These are phyloP conservation scores for Muricea muricata DNA, from an alignment of 92 coral and sea anemone species.

Conservation along the genomic window DNA sequence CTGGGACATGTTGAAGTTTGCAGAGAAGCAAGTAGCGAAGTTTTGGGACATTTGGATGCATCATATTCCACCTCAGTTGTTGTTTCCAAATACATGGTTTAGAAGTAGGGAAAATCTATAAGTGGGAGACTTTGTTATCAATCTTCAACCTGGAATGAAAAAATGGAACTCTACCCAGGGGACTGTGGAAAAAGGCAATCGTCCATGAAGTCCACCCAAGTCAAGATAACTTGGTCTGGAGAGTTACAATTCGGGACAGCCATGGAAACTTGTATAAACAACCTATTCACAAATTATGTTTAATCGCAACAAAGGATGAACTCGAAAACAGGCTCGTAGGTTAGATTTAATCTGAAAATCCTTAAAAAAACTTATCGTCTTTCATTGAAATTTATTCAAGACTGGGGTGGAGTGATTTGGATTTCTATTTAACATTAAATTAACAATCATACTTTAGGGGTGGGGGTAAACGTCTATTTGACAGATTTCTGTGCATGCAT, in stretches of 20 bases:
- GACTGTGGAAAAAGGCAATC: slow-evolving; percentile 67
- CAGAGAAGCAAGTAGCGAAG: slow-evolving; percentile 24
- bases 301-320: background rate
- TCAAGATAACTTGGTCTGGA: slow-evolving; percentile 44
- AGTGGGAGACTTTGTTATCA: slow-evolving; percentile 40
- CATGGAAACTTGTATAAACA: background rate
- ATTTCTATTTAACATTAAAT: too few relatives aligned
- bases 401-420: background rate
- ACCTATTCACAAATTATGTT: background rate
- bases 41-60: slow-evolving; percentile 40
- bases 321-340: background rate
- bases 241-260: slow-evolving; percentile 38
- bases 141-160: background rate
- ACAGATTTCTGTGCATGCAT: too few relatives aligned
- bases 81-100: slow-evolving; percentile 36
- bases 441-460: background rate
- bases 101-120: slow-evolving; percentile 24
- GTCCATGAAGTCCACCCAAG: slow-evolving; percentile 58
- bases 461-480: background rate
- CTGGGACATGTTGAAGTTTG: slow-evolving; percentile 11
- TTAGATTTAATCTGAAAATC: background rate
- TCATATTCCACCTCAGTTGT: slow-evolving; percentile 21
- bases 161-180: slow-evolving; percentile 3
- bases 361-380: background rate
- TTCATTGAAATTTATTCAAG: background rate